These are phyloP conservation scores for Sphenodon punctatus DNA, from an alignment of 2,797 vertebrate species.

Conservation along the genomic window DNA sequence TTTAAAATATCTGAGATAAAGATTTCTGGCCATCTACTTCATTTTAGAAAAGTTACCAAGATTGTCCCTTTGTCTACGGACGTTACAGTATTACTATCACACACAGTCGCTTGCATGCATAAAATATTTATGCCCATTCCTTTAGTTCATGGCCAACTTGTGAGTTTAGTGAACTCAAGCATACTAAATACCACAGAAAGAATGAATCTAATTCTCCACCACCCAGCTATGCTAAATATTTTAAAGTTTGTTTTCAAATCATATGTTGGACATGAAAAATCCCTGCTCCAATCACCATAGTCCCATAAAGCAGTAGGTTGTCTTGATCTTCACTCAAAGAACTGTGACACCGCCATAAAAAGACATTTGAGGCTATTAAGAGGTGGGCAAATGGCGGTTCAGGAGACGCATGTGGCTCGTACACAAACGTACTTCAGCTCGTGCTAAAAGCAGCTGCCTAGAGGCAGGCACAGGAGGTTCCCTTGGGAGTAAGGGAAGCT, in stretches of 20 bases:
- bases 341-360: too few species aligned
- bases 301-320: neutral
- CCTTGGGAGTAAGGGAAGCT: too few species aligned
- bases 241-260: constrained; percentile 10
- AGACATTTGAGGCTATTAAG: constrained; percentile 17
- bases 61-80: neutral
- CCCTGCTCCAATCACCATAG: neutral
- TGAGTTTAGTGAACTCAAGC: neutral
- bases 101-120: neutral
- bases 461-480: too few species aligned
- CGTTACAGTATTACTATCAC: neutral
- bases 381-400: too few species aligned
- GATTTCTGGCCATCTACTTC: neutral
- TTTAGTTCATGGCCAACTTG: neutral
- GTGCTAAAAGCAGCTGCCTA: too few species aligned
- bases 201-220: neutral
- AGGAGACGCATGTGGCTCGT: too few species aligned
- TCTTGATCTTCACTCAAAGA: neutral
- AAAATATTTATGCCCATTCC: neutral
- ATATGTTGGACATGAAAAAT: neutral
- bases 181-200: neutral
- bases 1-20: neutral
- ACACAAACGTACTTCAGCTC: too few species aligned
- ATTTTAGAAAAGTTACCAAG: neutral
- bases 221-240: neutral